Conservation (phyloP, 1,140 invertebrate genomes). For the Euura saliciscinereae region DNA sequence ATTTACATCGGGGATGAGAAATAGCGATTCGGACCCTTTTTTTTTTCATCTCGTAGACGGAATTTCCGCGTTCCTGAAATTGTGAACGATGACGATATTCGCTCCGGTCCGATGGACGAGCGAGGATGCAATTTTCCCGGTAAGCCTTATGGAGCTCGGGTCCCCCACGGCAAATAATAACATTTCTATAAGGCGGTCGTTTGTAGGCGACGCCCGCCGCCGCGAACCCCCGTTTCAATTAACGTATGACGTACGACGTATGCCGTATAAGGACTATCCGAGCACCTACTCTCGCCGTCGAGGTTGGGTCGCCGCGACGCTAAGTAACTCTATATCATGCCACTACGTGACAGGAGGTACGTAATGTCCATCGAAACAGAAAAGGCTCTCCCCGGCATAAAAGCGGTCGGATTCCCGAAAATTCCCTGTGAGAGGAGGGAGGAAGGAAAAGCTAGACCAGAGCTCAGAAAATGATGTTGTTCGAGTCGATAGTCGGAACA, state of each 20-base stretch:
- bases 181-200: conserved; percentile 61
- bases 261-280: conserved; percentile 51
- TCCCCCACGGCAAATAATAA: conserved; percentile 54
- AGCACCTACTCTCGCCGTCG: conserved; percentile 16
- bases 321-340: conserved; percentile 63
- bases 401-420: too few relatives aligned
- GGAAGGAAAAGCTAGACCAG: too few relatives aligned
- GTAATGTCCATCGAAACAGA: conserved; percentile 7
- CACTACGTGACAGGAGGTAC: conserved; percentile 50
- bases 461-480: neutral
- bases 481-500: neutral
- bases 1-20: conserved; percentile 28
- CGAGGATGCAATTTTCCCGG: neutral
- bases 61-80: too few relatives aligned
- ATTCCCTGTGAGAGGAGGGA: too few relatives aligned
- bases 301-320: conserved; percentile 11
- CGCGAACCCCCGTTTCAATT: conserved; percentile 59
- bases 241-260: conserved; percentile 64
- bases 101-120: too few relatives aligned
- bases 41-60: too few relatives aligned
- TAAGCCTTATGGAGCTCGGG: conserved; percentile 35
- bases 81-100: too few relatives aligned
- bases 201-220: conserved; percentile 58
- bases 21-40: too few relatives aligned
- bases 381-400: neutral